Evolutionary conservation across 2,797 vertebrate species (phyloP).

Genomic region (Ceyx erithaca): DNA sequence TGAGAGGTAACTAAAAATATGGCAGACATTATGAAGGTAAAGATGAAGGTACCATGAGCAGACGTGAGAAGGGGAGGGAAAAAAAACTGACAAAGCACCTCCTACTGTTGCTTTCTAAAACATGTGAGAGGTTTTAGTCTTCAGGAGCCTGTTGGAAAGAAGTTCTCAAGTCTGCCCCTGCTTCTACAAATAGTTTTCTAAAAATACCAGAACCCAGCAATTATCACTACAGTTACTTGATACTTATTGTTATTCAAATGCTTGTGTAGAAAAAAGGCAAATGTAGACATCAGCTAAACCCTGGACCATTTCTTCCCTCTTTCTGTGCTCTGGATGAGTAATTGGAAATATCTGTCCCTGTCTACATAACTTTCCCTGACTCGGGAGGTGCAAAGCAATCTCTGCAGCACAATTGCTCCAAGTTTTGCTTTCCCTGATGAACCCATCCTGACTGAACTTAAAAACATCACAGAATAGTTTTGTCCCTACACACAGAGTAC

Average conservation of each 20-base stretch:
- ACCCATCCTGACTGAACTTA: neutral
- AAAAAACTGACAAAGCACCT: neutral
- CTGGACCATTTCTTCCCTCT: neutral
- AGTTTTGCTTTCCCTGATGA: neutral
- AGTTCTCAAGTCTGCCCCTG: constrained; percentile 10
- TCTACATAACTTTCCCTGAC: neutral
- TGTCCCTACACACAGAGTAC: neutral
- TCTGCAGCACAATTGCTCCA: neutral
- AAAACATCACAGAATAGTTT: neutral
- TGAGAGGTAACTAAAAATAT: neutral
- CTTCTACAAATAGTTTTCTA: constrained; percentile 45
- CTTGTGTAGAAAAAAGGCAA: neutral
- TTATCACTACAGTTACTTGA: constrained; percentile 1
- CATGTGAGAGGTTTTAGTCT: neutral
- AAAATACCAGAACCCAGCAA: constrained; percentile 30
- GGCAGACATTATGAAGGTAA: neutral
- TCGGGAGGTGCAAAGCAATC: neutral
- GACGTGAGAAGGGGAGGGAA: neutral
- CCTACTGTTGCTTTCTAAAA: neutral
- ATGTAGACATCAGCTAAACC: neutral
- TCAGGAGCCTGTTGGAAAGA: neutral
- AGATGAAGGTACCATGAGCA: neutral
- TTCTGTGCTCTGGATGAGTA: neutral
- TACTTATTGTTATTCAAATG: constrained; percentile 23
- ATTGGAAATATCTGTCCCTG: neutral